These are phyloP conservation scores for Brachyptera risi DNA, from an alignment of 2,888 invertebrate species.

Conservation along the genomic window DNA sequence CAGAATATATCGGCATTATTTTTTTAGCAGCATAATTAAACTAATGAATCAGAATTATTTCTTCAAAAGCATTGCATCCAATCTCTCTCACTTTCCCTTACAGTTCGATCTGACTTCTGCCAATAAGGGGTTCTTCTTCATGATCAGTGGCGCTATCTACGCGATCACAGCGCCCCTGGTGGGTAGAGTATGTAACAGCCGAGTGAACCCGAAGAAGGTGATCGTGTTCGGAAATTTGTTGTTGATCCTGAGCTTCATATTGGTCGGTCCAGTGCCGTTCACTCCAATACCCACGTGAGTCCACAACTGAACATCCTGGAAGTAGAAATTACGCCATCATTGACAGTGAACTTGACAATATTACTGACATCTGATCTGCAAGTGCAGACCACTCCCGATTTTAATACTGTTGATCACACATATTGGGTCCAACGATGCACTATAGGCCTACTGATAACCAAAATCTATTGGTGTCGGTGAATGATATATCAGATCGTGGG, in stretches of 20 bases:
- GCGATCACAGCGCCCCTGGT: constrained; percentile 46
- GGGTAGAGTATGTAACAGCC: constrained; percentile 46
- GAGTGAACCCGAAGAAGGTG: constrained; percentile 55
- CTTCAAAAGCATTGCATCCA: not conserved
- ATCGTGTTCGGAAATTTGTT: constrained; percentile 41
- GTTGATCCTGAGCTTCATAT: constrained; percentile 42
- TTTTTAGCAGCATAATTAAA: not conserved
- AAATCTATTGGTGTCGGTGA: too few relatives aligned
- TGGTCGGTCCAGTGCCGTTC: constrained; percentile 49
- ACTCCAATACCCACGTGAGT: constrained; percentile 42
- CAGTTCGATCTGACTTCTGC: constrained; percentile 45
- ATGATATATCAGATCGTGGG: too few relatives aligned
- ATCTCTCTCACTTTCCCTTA: not conserved
- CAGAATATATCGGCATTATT: not conserved
- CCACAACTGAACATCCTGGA: too few relatives aligned
- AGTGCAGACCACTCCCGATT: too few relatives aligned
- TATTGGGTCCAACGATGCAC: too few relatives aligned
- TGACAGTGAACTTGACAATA: too few relatives aligned
- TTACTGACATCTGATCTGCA: too few relatives aligned
- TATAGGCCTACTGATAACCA: too few relatives aligned
- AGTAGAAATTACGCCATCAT: too few relatives aligned
- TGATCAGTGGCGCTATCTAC: constrained; percentile 47
- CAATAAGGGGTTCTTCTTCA: constrained; percentile 45
- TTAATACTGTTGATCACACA: too few relatives aligned
- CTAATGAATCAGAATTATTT: not conserved